Conservation (phyloP, 2,888 invertebrate species). For the Drosophila cognata region DNA sequence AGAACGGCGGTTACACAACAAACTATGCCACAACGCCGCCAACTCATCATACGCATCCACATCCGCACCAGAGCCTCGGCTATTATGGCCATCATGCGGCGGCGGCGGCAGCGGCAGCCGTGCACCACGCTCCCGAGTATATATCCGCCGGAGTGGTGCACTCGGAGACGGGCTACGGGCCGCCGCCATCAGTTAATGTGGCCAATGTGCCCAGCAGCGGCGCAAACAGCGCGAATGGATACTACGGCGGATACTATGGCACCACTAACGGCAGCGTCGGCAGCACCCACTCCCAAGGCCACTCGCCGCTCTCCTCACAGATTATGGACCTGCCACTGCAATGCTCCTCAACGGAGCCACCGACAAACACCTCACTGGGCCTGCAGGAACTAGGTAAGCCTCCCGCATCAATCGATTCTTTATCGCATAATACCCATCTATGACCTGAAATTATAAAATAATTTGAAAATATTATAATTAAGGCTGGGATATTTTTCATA, state of each 20-base stretch:
- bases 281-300: slow-evolving; percentile 82
- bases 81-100: slow-evolving; percentile 82
- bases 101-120: slow-evolving; percentile 76
- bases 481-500: not conserved
- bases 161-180: slow-evolving; percentile 79
- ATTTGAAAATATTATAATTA: not conserved
- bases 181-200: slow-evolving; percentile 74
- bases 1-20: slow-evolving; percentile 78
- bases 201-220: slow-evolving; percentile 65
- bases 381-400: slow-evolving; percentile 84
- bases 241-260: slow-evolving; percentile 84
- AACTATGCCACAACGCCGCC: slow-evolving; percentile 80
- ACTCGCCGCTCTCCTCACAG: slow-evolving; percentile 83
- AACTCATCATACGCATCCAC: slow-evolving; percentile 71
- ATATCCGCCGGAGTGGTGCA: slow-evolving; percentile 80
- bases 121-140: slow-evolving; percentile 80
- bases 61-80: slow-evolving; percentile 82
- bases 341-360: slow-evolving; percentile 84
- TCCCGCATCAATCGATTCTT: not conserved
- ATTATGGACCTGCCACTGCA: slow-evolving; percentile 85
- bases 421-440: not conserved
- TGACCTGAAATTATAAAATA: not conserved
- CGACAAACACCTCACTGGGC: slow-evolving; percentile 84
- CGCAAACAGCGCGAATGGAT: slow-evolving; percentile 76
- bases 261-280: slow-evolving; percentile 82